Evolutionary conservation across 1,140 invertebrate species (phyloP).

Genomic region (Dreissena polymorpha): DNA sequence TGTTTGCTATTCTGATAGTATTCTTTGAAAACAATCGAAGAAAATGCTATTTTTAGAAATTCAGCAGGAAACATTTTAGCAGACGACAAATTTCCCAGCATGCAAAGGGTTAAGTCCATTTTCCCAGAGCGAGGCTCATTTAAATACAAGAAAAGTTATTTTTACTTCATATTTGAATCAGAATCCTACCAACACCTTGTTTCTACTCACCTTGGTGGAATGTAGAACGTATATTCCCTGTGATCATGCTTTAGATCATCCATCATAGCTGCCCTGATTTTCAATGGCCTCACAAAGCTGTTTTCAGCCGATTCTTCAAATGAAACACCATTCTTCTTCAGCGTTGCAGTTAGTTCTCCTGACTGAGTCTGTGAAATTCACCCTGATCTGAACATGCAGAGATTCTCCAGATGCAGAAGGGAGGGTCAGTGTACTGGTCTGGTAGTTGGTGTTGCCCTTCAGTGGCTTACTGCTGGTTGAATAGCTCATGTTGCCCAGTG

Average conservation of each 20-base stretch:
- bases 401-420: slow-evolving; percentile 13
- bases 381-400: slow-evolving; percentile 26
- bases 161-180: too few species aligned
- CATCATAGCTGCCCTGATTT: slow-evolving; percentile 27
- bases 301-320: not conserved
- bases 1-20: too few species aligned
- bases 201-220: slow-evolving; percentile 57
- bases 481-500: slow-evolving; percentile 54
- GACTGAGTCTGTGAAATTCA: slow-evolving; percentile 14
- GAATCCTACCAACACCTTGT: too few species aligned
- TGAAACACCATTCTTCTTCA: slow-evolving; percentile 17
- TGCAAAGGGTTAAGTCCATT: too few species aligned
- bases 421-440: slow-evolving; percentile 3
- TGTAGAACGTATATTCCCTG: slow-evolving; percentile 69
- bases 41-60: too few species aligned
- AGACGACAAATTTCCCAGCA: too few species aligned
- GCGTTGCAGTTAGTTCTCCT: not conserved
- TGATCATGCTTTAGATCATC: slow-evolving; percentile 57
- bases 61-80: too few species aligned
- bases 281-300: not conserved
- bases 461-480: slow-evolving; percentile 27
- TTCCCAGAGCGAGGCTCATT: too few species aligned
- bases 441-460: slow-evolving; percentile 12
- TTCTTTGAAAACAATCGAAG: too few species aligned
- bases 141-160: too few species aligned